A percentile compares a stretch with the other conserved stretches of the same genome.
Evolutionary conservation across 2,113 vertebrate species (phyloP).

Genomic region (Cyphomyrus plagiostoma): DNA sequence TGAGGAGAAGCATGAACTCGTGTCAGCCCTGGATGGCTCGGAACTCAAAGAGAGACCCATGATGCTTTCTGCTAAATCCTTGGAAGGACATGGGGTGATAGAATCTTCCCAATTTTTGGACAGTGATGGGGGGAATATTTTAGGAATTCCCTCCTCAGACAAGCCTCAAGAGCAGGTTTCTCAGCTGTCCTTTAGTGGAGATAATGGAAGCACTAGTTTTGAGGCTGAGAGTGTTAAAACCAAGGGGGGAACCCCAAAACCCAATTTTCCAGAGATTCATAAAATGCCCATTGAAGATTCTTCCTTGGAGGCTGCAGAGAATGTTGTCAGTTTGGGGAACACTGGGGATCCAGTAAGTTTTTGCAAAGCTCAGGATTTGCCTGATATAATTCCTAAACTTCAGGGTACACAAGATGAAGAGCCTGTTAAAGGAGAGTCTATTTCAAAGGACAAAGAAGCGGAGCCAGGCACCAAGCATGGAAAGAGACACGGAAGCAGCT

Average conservation of each 20-base stretch:
- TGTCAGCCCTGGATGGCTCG: slow-evolving; percentile 35
- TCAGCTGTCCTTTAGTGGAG: slow-evolving; percentile 31
- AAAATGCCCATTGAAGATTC: neutral
- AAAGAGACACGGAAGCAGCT: slow-evolving; percentile 47
- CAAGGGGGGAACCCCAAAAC: neutral
- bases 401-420: slow-evolving; percentile 56
- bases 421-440: slow-evolving; percentile 17
- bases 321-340: slow-evolving; percentile 39
- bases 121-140: neutral
- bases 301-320: slow-evolving; percentile 33
- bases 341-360: neutral
- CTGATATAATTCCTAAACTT: slow-evolving; percentile 65
- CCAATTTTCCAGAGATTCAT: neutral
- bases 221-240: neutral
- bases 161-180: neutral
- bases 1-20: slow-evolving; percentile 8
- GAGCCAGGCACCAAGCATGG: slow-evolving; percentile 56
- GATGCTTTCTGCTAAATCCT: slow-evolving; percentile 28
- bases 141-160: neutral
- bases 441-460: slow-evolving; percentile 47
- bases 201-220: neutral
- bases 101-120: slow-evolving; percentile 8
- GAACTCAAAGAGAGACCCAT: slow-evolving; percentile 22
- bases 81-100: slow-evolving; percentile 20
- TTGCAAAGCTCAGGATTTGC: slow-evolving; percentile 54